A percentile compares a stretch with the other conserved stretches of the same genome.
Evolutionary conservation across 2,888 invertebrate species (phyloP).

Genomic region (Eurytoma adleriae): DNA sequence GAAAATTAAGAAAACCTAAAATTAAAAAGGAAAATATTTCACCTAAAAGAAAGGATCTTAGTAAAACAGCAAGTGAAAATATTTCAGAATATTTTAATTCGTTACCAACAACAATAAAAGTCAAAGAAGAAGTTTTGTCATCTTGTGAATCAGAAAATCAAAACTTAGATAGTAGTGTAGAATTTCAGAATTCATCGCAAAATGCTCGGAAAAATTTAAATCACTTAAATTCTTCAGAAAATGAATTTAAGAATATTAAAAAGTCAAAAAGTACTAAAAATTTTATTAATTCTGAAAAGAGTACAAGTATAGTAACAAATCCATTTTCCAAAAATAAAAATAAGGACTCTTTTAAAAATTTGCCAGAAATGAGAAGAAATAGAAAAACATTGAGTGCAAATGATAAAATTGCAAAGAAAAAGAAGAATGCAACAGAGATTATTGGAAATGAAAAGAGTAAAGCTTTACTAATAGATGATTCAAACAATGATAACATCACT

Average conservation of each 20-base stretch:
- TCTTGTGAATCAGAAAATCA: no score
- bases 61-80: neutral
- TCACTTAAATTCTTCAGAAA: neutral
- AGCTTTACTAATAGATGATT: no score
- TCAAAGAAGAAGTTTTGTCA: constrained; percentile 12
- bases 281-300: neutral
- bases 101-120: neutral
- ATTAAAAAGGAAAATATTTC: neutral
- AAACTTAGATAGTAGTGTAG: no score
- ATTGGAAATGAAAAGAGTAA: constrained; percentile 14
- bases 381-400: constrained; percentile 5
- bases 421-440: constrained; percentile 28
- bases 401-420: constrained; percentile 2
- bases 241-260: neutral
- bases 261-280: neutral
- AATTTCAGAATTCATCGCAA: no score
- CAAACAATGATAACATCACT: no score
- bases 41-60: neutral
- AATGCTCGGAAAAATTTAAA: no score
- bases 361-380: constrained; percentile 2
- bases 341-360: neutral
- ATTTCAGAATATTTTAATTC: constrained; percentile 2
- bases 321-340: constrained; percentile 20
- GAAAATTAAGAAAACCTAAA: constrained; percentile 23
- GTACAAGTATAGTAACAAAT: constrained; percentile 14